A percentile compares a stretch with the other conserved stretches of the same genome.
These are phyloP conservation scores for Porites australiensis DNA, from an alignment of 64 coral and sea anemone genomes.

Conservation along the genomic window DNA sequence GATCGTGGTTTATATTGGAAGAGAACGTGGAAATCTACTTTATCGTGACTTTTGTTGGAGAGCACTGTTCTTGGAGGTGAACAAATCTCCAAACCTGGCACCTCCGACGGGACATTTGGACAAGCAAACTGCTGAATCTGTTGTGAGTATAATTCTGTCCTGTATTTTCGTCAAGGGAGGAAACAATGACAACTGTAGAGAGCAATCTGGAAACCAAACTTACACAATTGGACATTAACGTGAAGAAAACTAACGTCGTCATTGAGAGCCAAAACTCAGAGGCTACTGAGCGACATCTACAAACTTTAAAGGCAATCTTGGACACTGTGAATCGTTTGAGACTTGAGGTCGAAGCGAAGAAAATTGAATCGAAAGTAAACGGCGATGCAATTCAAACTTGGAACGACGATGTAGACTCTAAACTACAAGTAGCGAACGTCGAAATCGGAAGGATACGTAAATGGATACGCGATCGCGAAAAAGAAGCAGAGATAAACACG, in stretches of 20 bases:
- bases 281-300: constrained; percentile 5
- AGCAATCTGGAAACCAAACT: neutral
- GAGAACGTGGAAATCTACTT: no score
- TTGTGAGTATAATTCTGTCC: neutral
- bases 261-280: neutral
- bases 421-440: neutral
- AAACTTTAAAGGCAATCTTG: neutral
- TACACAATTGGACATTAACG: neutral
- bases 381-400: neutral
- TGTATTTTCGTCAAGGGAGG: neutral
- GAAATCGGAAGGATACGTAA: neutral
- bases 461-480: neutral
- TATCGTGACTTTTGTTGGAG: no score
- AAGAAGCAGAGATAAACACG: neutral
- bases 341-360: neutral
- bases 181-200: neutral
- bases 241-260: neutral
- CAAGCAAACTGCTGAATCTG: neutral
- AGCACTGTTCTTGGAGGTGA: no score
- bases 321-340: neutral
- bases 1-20: no score
- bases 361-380: neutral
- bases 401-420: neutral
- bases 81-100: neutral
- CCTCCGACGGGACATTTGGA: constrained; percentile 5